These are phyloP conservation scores for Brachycybe producta DNA, from an alignment of 2,888 invertebrate species.

Conservation along the genomic window DNA sequence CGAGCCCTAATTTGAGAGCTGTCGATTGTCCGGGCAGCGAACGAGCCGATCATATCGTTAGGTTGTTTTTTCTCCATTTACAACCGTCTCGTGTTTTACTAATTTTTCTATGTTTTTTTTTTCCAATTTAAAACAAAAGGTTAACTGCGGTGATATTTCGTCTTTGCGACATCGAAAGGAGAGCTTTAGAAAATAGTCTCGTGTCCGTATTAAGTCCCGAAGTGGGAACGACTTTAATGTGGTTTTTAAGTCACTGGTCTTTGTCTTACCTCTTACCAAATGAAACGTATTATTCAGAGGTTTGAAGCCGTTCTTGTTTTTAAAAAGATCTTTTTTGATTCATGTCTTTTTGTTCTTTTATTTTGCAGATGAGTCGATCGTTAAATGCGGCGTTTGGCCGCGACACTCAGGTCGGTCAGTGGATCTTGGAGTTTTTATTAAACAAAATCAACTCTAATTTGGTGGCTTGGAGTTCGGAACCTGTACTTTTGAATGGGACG, in stretches of 20 bases:
- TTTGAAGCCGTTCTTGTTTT: constrained; percentile 25
- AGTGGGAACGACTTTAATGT: constrained; percentile 58
- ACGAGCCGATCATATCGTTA: constrained; percentile 45
- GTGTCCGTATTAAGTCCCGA: constrained; percentile 60
- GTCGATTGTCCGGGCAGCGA: constrained; percentile 22
- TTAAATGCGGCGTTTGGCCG: constrained; percentile 50
- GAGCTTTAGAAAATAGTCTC: constrained; percentile 54
- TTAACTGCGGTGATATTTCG: constrained; percentile 57
- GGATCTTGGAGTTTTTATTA: constrained; percentile 50
- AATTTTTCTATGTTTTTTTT: constrained; percentile 1
- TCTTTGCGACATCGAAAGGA: constrained; percentile 59
- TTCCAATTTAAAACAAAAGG: constrained; percentile 33
- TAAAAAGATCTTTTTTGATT: constrained; percentile 8
- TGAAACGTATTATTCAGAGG: constrained; percentile 45
- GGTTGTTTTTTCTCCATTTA: constrained; percentile 30
- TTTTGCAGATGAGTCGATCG: constrained; percentile 45
- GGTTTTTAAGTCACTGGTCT: constrained; percentile 67
- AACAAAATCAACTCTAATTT: constrained; percentile 51
- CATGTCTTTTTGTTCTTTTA: constrained; percentile 19
- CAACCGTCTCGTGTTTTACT: background rate
- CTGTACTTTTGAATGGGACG: constrained; percentile 47
- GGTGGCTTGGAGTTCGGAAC: constrained; percentile 47
- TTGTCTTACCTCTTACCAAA: constrained; percentile 54
- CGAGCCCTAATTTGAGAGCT: constrained; percentile 35
- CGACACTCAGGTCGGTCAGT: constrained; percentile 50